A percentile compares a stretch with the other conserved stretches of the same genome.
phyloP scores from a whole-genome alignment of 2,797 vertebrate genomes.

The Hemibagrus guttatus region DNA sequence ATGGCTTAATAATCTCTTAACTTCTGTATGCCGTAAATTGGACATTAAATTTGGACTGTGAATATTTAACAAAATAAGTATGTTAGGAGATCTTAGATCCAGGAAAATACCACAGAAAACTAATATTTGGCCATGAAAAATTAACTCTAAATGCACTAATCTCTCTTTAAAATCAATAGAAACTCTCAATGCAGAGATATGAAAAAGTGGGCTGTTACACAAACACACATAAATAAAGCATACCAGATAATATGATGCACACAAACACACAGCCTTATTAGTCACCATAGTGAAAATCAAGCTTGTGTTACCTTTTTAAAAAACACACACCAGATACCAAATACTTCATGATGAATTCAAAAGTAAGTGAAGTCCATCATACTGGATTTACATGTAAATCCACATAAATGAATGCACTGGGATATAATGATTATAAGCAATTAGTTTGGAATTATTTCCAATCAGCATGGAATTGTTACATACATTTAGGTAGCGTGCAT shows the following conservation, averaged over 20 bases:
- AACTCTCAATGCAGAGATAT: neutral
- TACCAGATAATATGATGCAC: neutral
- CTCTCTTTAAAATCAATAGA: neutral
- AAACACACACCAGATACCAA: neutral
- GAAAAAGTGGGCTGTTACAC: neutral
- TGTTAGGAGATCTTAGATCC: neutral
- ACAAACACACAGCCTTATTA: neutral
- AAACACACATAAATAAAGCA: neutral
- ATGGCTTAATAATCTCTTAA: neutral
- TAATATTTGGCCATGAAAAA: neutral
- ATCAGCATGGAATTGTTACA: constrained; percentile 65
- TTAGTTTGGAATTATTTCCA: neutral
- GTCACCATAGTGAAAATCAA: neutral
- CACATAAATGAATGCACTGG: neutral
- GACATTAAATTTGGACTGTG: neutral
- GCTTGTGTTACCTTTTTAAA: neutral
- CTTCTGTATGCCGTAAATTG: neutral
- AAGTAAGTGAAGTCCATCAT: neutral
- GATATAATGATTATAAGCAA: neutral
- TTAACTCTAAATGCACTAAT: neutral
- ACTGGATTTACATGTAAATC: too few relatives aligned
- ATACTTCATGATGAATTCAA: neutral
- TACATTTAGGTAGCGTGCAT: constrained; percentile 93
- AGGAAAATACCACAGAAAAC: neutral
- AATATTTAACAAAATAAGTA: neutral